Conservation (phyloP, 2,113 vertebrate species). For the Sprattus sprattus region DNA sequence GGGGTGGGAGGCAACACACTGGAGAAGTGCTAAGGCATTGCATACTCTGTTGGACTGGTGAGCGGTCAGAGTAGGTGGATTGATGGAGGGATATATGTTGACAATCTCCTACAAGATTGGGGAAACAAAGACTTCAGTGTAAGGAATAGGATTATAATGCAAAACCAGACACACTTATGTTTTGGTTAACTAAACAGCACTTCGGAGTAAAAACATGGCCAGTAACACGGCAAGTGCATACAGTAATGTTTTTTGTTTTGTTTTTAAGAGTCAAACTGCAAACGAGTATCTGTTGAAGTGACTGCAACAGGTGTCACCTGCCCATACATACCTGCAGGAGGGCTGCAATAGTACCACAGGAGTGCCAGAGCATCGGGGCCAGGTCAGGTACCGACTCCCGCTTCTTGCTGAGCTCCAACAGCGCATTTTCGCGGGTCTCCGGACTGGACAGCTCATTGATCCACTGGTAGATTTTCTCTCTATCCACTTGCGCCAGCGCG, state of each 20-base stretch:
- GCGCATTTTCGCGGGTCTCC: slow-evolving; percentile 91
- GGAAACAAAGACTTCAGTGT: background rate
- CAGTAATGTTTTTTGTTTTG: too few species aligned
- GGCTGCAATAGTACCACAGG: slow-evolving; percentile 93
- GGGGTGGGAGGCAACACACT: slow-evolving; percentile 96
- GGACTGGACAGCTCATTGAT: slow-evolving; percentile 98
- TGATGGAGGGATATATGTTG: slow-evolving; percentile 99
- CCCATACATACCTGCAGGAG: slow-evolving; percentile 83
- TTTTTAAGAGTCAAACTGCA: too few species aligned
- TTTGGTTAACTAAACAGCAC: background rate
- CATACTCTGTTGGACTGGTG: slow-evolving; percentile 98
- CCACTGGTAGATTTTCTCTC: slow-evolving; percentile 99
- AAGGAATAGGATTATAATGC: too few species aligned
- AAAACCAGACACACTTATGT: background rate
- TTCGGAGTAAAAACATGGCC: background rate
- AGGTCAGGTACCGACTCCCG: slow-evolving; percentile 93
- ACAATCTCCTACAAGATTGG: slow-evolving; percentile 85
- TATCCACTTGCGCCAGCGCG: slow-evolving; percentile 92
- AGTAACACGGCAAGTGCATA: too few species aligned
- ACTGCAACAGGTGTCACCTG: background rate
- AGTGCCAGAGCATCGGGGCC: slow-evolving; percentile 98
- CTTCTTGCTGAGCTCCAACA: slow-evolving; percentile 97
- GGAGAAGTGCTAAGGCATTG: slow-evolving; percentile 91
- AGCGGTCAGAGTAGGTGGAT: slow-evolving; percentile 93
- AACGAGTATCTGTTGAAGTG: too few species aligned